Base-by-base conservation (phyloP, 2,888 invertebrate species). In the Leptinotarsa haldemani region DNA sequence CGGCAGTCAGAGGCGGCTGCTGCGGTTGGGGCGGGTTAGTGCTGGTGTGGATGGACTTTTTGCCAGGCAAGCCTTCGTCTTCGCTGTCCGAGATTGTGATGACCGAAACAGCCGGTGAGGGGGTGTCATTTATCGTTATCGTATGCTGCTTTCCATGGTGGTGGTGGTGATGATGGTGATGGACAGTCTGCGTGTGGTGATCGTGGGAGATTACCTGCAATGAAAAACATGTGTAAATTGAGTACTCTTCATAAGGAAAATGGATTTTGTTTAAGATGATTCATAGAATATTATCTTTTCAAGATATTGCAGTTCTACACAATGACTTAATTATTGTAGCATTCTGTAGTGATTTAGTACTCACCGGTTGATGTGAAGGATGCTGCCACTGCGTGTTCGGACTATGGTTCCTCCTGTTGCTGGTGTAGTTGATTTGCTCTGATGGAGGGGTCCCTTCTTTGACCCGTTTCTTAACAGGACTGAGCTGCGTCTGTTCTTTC, bases 51-150 rank as follows among this genome's bases (percentile, higher is more conserved):
- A 78, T 77, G 40, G 65, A 64, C 22, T 85, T 87, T 74, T 90
- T 90, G 63, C 90, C 90, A 1, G 82, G 79, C 4, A 80, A 77
- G 1, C 67, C 67, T 18, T 98, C 97, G 85, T 97, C 97, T 85
- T 97, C 97, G 82, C 97, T 97, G 86, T 98, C 98, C 20, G 95
- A 96, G 83, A 97, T 97, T 58, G 97, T 98, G 84, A 98, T 98
- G 81, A 98, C 97, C 72, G 97, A 96, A 67, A 95, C 96, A 63
- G 97, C 94, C 3, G 97, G 97, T 47, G 97, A 97, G 1, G 98
- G 98, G 40, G 98, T 97, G 88, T 97, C 97, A 80, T 96, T 93
- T 83, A 98, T 97, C 72, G 97, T 97, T 85, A 98, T 97, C 18
- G 97, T 97, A 85, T 95, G 97, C 82, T 94, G 93, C 64, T 91